Evolutionary conservation across 1,140 invertebrate species (phyloP).

Genomic region (Philopotamus ludificatus): DNA sequence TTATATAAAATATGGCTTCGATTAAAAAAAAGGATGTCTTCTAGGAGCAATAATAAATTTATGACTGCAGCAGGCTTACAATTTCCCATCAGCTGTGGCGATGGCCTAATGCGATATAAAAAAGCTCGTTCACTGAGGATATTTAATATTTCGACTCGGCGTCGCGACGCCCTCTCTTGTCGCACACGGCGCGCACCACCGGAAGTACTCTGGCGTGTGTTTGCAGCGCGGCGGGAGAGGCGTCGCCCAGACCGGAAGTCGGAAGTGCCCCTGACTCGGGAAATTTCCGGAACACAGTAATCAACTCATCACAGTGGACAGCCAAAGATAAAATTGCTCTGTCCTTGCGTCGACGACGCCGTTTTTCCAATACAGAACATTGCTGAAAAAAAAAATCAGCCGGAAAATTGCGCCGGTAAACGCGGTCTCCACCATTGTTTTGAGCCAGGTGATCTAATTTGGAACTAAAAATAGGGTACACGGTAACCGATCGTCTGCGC

Average conservation of each 20-base stretch:
- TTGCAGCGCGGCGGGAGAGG: constrained; percentile 2
- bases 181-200: not conserved
- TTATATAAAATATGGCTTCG: no score
- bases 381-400: no score
- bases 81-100: not conserved
- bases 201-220: not conserved
- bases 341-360: no score
- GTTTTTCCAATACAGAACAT: no score
- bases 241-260: constrained; percentile 22
- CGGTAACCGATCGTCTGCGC: no score
- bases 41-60: not conserved
- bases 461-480: no score
- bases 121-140: not conserved
- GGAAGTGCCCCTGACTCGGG: constrained; percentile 30
- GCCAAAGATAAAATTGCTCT: constrained; percentile 17
- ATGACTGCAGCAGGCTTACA: not conserved
- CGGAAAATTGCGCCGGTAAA: no score
- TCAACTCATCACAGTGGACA: constrained; percentile 32
- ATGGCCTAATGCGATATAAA: no score
- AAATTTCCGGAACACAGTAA: constrained; percentile 36
- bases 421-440: no score
- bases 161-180: not conserved
- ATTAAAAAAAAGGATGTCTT: no score
- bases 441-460: no score
- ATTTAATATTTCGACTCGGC: not conserved